Evolutionary conservation across 2,888 invertebrate genomes (phyloP).

Genomic region (Merodon equestris): DNA sequence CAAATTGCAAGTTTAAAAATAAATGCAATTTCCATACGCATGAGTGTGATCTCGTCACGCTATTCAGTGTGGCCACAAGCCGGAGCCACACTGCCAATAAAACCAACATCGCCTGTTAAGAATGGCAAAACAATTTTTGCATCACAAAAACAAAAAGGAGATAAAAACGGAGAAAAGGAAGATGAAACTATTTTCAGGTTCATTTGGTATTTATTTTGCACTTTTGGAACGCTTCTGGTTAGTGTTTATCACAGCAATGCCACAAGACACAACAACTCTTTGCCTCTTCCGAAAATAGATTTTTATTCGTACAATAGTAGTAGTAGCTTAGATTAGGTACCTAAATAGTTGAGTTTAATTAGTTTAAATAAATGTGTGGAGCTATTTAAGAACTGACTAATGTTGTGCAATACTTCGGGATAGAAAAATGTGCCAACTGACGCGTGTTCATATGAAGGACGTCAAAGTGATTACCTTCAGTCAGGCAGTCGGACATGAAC

Average conservation of each 20-base stretch:
- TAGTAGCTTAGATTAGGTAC: too few species aligned
- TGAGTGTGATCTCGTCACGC: slow-evolving; percentile 12
- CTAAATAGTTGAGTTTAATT: too few species aligned
- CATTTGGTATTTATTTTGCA: slow-evolving; percentile 42
- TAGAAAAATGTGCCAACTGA: too few species aligned
- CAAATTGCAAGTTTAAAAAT: slow-evolving; percentile 28
- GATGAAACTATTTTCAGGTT: slow-evolving; percentile 51
- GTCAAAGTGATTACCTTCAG: too few species aligned
- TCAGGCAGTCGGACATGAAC: too few species aligned
- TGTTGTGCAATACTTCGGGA: too few species aligned
- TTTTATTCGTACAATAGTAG: background rate
- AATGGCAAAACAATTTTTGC: too few species aligned
- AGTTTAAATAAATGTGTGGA: too few species aligned
- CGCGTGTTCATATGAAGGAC: too few species aligned
- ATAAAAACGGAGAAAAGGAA: slow-evolving; percentile 1
- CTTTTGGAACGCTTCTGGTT: slow-evolving; percentile 39
- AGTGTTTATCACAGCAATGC: slow-evolving; percentile 38
- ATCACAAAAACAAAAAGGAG: too few species aligned
- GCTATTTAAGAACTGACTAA: too few species aligned
- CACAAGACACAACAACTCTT: slow-evolving; percentile 24
- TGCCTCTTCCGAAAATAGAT: slow-evolving; percentile 39
- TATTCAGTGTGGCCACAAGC: slow-evolving; percentile 33
- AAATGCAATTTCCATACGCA: slow-evolving; percentile 20
- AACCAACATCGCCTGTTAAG: background rate
- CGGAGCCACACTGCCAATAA: slow-evolving; percentile 37